Conservation (phyloP, 1,140 invertebrate species). For the Papilio polytes region DNA sequence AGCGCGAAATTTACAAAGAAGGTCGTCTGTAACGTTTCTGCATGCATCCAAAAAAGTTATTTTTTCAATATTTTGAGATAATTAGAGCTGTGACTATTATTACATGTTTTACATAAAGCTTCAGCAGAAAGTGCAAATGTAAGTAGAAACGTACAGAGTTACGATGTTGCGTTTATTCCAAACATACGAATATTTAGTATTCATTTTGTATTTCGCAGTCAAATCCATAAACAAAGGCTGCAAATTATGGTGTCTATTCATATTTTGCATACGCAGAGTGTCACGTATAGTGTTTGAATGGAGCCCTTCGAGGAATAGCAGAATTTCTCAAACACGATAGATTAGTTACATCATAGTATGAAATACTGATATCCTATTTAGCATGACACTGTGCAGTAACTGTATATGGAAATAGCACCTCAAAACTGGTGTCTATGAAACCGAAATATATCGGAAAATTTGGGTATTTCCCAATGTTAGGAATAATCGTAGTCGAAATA, state of each 20-base stretch:
- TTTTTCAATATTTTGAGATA: too few relatives aligned
- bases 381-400: neutral
- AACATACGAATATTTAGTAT: neutral
- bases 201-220: neutral
- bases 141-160: too few relatives aligned
- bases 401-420: neutral
- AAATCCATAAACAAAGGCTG: neutral
- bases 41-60: too few relatives aligned
- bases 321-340: neutral
- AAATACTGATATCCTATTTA: neutral
- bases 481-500: too few relatives aligned
- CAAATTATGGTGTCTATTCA: neutral
- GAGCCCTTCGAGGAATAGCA: neutral
- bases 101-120: too few relatives aligned
- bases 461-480: too few relatives aligned
- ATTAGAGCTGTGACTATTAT: too few relatives aligned
- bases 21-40: too few relatives aligned
- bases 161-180: too few relatives aligned
- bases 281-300: neutral
- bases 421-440: neutral
- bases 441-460: neutral
- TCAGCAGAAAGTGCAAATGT: too few relatives aligned
- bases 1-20: too few relatives aligned
- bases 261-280: neutral
- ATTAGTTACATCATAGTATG: neutral